Percentiles rank a stretch among this genome's conserved stretches.
phyloP scores from a whole-genome alignment of 2,888 invertebrate genomes.

The Tupiocoris notatus region DNA sequence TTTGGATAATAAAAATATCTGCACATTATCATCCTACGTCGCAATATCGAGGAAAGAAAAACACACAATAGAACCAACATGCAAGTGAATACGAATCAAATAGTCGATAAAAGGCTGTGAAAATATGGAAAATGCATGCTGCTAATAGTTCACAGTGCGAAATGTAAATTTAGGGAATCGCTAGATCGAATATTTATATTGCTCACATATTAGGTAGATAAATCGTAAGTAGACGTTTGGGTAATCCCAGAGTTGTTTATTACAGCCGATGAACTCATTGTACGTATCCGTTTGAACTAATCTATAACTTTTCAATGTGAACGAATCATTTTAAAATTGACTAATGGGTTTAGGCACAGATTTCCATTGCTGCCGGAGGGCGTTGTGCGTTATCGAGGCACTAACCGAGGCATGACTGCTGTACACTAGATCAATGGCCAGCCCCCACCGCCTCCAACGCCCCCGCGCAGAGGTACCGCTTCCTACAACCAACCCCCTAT shows the following conservation, averaged over 20 bases:
- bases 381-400: constrained; percentile 39
- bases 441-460: constrained; percentile 1
- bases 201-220: constrained; percentile 32
- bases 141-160: not conserved
- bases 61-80: too few relatives aligned
- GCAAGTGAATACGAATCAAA: too few relatives aligned
- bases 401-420: constrained; percentile 40
- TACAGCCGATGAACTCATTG: not conserved
- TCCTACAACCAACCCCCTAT: not conserved
- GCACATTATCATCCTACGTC: too few relatives aligned
- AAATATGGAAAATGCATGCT: not conserved
- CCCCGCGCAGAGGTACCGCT: not conserved
- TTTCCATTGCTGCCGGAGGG: constrained; percentile 36
- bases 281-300: not conserved
- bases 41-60: too few relatives aligned
- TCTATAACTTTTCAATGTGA: not conserved
- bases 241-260: constrained; percentile 5
- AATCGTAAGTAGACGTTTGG: constrained; percentile 14
- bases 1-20: too few relatives aligned
- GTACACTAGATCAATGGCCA: constrained; percentile 34
- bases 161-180: not conserved
- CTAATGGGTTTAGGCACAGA: constrained; percentile 31
- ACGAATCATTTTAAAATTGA: constrained; percentile 26
- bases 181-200: not conserved
- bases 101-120: too few relatives aligned